These are phyloP conservation scores for Ischnus inquisitorius DNA, from an alignment of 2,888 invertebrate species.

Conservation along the genomic window DNA sequence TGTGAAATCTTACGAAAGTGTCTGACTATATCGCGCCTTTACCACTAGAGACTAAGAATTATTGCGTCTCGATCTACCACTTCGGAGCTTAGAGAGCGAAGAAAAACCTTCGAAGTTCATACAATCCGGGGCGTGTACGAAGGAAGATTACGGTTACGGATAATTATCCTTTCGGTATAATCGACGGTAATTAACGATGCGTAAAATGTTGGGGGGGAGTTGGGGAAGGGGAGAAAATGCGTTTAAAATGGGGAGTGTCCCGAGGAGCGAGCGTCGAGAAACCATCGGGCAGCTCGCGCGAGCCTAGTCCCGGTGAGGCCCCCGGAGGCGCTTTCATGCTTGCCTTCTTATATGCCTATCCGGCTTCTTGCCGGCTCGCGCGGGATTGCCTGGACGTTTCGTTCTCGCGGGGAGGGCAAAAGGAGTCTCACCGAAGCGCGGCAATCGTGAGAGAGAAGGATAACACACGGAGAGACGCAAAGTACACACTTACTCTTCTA, in stretches of 20 bases:
- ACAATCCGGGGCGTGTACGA: not conserved
- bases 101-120: slow-evolving; percentile 9
- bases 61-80: not conserved
- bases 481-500: slow-evolving; percentile 10
- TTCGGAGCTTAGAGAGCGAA: no score
- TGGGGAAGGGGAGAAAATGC: slow-evolving; percentile 16
- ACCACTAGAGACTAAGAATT: slow-evolving; percentile 27
- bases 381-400: slow-evolving; percentile 26
- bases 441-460: slow-evolving; percentile 39
- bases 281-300: slow-evolving; percentile 20
- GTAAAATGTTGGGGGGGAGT: slow-evolving; percentile 32
- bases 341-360: slow-evolving; percentile 39
- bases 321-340: slow-evolving; percentile 52
- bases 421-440: slow-evolving; percentile 29
- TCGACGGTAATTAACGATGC: slow-evolving; percentile 63
- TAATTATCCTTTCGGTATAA: slow-evolving; percentile 52
- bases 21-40: slow-evolving; percentile 33
- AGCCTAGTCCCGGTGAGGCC: slow-evolving; percentile 12
- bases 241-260: slow-evolving; percentile 56
- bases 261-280: slow-evolving; percentile 34
- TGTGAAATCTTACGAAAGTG: slow-evolving; percentile 18
- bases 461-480: slow-evolving; percentile 21
- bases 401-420: slow-evolving; percentile 19
- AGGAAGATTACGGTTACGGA: slow-evolving; percentile 21
- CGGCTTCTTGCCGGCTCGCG: slow-evolving; percentile 5